phyloP scores from a whole-genome alignment of 2,888 invertebrate genomes.

The Ectemnius lituratus region DNA sequence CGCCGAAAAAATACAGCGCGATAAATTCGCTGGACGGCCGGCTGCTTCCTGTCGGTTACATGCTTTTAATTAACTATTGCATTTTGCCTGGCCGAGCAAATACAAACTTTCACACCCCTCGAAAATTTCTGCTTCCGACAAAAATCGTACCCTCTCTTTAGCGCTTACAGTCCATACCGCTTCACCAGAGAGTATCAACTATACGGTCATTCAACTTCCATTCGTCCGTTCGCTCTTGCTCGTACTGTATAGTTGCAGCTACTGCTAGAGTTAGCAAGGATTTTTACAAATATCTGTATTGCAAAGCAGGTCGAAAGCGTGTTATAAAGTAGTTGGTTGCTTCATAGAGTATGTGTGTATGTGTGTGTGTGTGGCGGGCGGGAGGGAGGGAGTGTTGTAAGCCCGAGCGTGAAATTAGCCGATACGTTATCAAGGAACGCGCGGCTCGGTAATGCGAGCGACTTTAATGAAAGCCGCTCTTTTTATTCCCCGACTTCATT shows the following conservation, averaged over 20 bases:
- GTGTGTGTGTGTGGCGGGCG: not conserved
- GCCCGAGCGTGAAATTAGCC: constrained; percentile 65
- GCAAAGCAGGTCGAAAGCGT: too few species aligned
- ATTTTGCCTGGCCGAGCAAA: constrained; percentile 19
- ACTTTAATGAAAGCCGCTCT: constrained; percentile 49
- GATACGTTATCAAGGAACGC: constrained; percentile 53
- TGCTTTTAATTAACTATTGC: constrained; percentile 34
- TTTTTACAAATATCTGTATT: too few species aligned
- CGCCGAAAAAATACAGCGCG: not conserved
- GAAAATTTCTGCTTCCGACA: not conserved
- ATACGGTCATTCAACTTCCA: too few species aligned
- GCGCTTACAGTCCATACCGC: not conserved
- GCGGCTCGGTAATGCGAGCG: constrained; percentile 37
- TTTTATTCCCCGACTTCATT: constrained; percentile 34
- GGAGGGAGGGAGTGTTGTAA: not conserved
- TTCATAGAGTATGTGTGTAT: not conserved
- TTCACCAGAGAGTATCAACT: not conserved
- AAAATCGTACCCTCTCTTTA: not conserved
- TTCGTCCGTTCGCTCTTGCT: too few species aligned
- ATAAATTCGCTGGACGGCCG: constrained; percentile 1
- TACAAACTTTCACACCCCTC: not conserved
- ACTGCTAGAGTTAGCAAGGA: too few species aligned
- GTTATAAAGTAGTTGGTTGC: too few species aligned
- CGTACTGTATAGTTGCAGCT: too few species aligned
- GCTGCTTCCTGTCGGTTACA: constrained; percentile 20